phyloP scores from a whole-genome alignment of 2,888 invertebrate genomes.

The Phaonia tiefii region DNA sequence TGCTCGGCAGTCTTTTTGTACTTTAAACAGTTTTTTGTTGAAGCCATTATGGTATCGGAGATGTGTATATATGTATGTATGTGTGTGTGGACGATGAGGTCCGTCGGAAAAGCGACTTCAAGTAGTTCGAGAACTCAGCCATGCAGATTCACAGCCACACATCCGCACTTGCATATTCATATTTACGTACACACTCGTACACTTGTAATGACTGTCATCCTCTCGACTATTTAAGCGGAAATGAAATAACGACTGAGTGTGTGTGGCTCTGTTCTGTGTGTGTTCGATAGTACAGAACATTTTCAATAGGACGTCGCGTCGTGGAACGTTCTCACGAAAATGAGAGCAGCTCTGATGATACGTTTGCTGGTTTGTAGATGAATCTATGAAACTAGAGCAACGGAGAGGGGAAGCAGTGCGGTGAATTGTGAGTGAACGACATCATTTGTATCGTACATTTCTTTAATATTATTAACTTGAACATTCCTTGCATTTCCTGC shows the following conservation, averaged over 20 bases:
- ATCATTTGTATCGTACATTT: too few species aligned
- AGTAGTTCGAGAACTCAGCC: slow-evolving; percentile 48
- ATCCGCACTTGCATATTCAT: too few species aligned
- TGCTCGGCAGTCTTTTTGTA: neutral
- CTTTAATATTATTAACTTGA: too few species aligned
- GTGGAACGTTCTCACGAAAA: neutral
- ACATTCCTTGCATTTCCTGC: too few species aligned
- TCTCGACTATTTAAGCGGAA: slow-evolving; percentile 33
- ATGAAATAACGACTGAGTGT: slow-evolving; percentile 22
- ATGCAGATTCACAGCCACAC: neutral
- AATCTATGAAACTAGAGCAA: neutral
- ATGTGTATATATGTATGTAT: slow-evolving; percentile 31
- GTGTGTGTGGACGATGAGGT: slow-evolving; percentile 22
- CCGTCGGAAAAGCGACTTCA: slow-evolving; percentile 56
- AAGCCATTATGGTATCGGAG: slow-evolving; percentile 30
- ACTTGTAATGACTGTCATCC: slow-evolving; percentile 21
- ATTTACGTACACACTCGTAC: neutral
- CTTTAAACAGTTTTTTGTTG: slow-evolving; percentile 7
- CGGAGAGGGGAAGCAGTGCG: neutral
- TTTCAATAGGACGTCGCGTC: neutral
- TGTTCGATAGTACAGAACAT: too few species aligned
- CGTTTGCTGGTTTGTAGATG: too few species aligned
- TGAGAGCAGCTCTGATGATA: too few species aligned
- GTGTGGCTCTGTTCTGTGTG: neutral
- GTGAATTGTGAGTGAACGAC: neutral